A percentile compares a stretch with the other conserved stretches of the same genome.
phyloP scores from a whole-genome alignment of 2,797 vertebrate species.

The Protosalanx chinensis region DNA sequence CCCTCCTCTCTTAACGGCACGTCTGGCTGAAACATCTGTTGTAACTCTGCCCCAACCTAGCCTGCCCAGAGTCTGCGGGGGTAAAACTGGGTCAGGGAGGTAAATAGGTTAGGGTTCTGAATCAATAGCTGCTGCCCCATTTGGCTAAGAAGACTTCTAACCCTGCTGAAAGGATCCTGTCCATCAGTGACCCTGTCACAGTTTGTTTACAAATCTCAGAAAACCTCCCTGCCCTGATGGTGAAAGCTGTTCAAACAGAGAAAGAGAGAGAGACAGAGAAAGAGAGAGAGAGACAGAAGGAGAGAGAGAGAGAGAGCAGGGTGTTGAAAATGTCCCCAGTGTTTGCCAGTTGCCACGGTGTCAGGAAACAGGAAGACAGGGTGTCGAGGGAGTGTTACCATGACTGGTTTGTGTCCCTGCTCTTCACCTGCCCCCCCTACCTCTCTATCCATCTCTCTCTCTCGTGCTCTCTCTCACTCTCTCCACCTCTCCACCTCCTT shows the following conservation, averaged over 20 bases:
- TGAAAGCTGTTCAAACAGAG: conserved; percentile 32
- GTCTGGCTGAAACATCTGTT: conserved; percentile 45
- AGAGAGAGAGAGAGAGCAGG: background rate
- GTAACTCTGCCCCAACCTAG: conserved; percentile 24
- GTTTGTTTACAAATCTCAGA: conserved; percentile 7
- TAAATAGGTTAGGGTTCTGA: conserved; percentile 50
- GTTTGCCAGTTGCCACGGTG: conserved; percentile 1
- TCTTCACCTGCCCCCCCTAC: too few relatives aligned
- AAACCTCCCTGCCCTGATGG: conserved; percentile 14
- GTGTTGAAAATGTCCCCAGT: background rate
- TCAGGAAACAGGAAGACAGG: background rate
- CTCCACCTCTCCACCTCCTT: too few relatives aligned
- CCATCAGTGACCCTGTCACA: background rate
- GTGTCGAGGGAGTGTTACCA: background rate
- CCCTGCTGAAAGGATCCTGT: conserved; percentile 38
- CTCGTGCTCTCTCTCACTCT: background rate
- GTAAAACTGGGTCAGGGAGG: conserved; percentile 34
- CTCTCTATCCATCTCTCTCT: too few relatives aligned
- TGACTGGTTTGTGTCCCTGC: conserved; percentile 9
- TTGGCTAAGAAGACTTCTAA: conserved; percentile 51
- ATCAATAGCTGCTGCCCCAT: conserved; percentile 51
- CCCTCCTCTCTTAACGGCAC: conserved; percentile 46
- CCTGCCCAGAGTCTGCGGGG: conserved; percentile 23
- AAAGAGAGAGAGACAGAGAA: conserved; percentile 17
- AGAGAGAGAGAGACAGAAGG: too few relatives aligned